Percentiles rank a stretch among this genome's conserved stretches.
Conservation (phyloP, 1,140 invertebrate genomes). For the Calycopis cecrops region DNA sequence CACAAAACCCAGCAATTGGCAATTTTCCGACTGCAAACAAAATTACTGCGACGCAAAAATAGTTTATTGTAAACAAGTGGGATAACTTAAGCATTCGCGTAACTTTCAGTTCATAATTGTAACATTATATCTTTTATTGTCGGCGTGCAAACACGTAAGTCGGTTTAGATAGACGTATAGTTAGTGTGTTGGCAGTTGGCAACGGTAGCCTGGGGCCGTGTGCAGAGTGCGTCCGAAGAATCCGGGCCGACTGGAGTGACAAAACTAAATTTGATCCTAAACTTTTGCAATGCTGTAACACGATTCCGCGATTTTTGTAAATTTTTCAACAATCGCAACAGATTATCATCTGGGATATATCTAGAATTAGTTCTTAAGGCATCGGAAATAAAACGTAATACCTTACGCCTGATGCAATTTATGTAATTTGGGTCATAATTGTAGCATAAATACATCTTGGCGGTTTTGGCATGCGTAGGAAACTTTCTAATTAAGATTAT, state of each 20-base stretch:
- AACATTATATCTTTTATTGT: conserved; percentile 12
- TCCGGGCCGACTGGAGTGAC: conserved; percentile 70
- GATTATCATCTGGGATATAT: neutral
- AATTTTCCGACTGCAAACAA: conserved; percentile 1
- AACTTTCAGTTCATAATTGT: neutral
- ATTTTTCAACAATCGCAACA: neutral
- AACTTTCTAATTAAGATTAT: conserved; percentile 12
- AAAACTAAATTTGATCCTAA: conserved; percentile 71
- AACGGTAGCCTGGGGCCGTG: conserved; percentile 57
- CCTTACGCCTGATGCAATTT: neutral
- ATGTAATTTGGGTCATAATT: neutral
- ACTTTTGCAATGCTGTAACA: conserved; percentile 51
- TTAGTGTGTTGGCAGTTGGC: conserved; percentile 54
- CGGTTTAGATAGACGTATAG: conserved; percentile 55
- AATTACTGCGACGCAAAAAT: conserved; percentile 2
- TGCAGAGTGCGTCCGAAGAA: conserved; percentile 60
- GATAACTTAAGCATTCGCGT: neutral
- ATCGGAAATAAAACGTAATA: neutral
- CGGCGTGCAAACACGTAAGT: conserved; percentile 13
- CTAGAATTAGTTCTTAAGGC: neutral
- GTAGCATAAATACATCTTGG: neutral
- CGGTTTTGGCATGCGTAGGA: neutral
- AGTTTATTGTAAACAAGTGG: conserved; percentile 9
- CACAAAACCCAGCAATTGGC: conserved; percentile 5
- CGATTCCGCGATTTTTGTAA: conserved; percentile 2